Percentiles rank a stretch among this genome's conserved stretches.
These are phyloP conservation scores for Portevinia maculata DNA, from an alignment of 2,888 invertebrate species.

Conservation along the genomic window DNA sequence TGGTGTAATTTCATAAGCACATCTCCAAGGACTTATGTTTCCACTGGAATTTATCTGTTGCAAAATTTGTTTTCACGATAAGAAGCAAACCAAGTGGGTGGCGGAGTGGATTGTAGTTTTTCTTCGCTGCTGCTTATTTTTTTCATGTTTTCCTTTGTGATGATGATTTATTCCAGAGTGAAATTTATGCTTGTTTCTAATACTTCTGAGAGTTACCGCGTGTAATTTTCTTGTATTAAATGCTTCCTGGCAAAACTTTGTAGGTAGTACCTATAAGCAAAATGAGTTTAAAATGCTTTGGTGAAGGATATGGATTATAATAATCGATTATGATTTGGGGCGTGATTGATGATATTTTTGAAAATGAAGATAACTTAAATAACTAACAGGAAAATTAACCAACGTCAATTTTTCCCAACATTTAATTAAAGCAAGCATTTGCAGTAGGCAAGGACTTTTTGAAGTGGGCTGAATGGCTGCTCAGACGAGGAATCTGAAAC, in stretches of 20 bases:
- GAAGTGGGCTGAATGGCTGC: too few relatives aligned
- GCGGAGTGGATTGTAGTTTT: slow-evolving; percentile 7
- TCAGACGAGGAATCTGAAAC: too few relatives aligned
- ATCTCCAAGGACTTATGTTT: slow-evolving; percentile 58
- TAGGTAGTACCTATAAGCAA: slow-evolving; percentile 32
- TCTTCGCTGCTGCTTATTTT: not conserved
- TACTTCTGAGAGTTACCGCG: slow-evolving; percentile 16
- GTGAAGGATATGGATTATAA: slow-evolving; percentile 7
- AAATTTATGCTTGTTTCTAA: slow-evolving; percentile 52
- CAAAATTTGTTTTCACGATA: slow-evolving; percentile 53
- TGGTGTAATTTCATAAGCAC: slow-evolving; percentile 64
- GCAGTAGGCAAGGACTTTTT: too few relatives aligned
- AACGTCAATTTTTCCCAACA: too few relatives aligned
- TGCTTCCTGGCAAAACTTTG: slow-evolving; percentile 12
- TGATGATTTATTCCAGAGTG: slow-evolving; percentile 58
- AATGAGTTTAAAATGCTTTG: slow-evolving; percentile 15
- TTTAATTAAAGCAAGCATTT: too few relatives aligned
- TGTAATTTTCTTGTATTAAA: slow-evolving; percentile 58
- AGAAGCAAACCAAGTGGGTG: slow-evolving; percentile 12
- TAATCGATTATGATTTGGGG: slow-evolving; percentile 28
- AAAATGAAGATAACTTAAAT: not conserved
- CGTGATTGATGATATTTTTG: slow-evolving; percentile 20
- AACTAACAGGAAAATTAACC: too few relatives aligned
- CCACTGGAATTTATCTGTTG: slow-evolving; percentile 61
- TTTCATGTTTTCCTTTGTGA: slow-evolving; percentile 46